Evolutionary conservation across 2,113 vertebrate genomes (phyloP).

Genomic region (Tychaedon coryphoeus): DNA sequence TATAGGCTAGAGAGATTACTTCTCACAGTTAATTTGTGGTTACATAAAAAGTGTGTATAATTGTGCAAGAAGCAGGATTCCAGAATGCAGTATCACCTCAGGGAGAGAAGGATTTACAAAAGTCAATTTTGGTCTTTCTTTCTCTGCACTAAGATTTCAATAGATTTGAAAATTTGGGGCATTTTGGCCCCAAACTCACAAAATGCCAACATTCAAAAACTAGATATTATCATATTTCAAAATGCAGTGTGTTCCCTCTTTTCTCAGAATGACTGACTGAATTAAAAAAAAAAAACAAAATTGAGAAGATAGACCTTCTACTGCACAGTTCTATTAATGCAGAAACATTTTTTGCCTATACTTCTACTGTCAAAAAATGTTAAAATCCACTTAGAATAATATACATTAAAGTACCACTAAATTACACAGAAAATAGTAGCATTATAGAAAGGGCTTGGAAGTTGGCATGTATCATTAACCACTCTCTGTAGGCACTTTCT

Average conservation of each 20-base stretch:
- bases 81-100: background rate
- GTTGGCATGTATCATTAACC: background rate
- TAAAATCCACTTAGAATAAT: background rate
- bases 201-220: background rate
- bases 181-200: background rate
- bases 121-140: background rate
- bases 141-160: background rate
- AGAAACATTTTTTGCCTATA: background rate
- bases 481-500: background rate
- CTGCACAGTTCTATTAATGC: background rate
- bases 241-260: background rate
- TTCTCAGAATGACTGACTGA: background rate
- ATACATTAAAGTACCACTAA: background rate
- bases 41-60: background rate
- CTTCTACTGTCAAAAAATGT: background rate
- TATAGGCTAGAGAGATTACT: background rate
- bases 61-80: background rate
- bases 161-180: background rate
- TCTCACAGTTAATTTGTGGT: background rate
- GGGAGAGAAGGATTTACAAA: background rate
- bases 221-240: background rate
- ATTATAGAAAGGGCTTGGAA: background rate
- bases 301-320: background rate
- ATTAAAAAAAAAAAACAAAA: background rate
- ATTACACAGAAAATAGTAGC: background rate